A percentile compares a stretch with the other conserved stretches of the same genome.
These are phyloP conservation scores for Hemicrepidius hirtus DNA, from an alignment of 2,888 invertebrate genomes.

Conservation along the genomic window DNA sequence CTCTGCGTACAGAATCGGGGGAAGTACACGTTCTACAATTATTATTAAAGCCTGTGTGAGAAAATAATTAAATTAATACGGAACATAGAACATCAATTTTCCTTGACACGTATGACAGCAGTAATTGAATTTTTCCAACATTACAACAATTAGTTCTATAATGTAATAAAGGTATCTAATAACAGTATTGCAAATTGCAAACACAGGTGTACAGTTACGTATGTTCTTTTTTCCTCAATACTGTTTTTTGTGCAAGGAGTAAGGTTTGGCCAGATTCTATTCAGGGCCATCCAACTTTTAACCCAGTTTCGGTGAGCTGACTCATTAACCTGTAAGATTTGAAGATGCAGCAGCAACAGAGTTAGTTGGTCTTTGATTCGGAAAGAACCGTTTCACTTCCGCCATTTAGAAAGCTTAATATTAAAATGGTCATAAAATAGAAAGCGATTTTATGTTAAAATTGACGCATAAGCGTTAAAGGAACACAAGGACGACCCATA, in stretches of 20 bases:
- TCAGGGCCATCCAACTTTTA: conserved; percentile 20
- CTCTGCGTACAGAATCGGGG: too few species aligned
- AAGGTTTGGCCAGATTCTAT: neutral
- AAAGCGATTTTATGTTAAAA: conserved; percentile 43
- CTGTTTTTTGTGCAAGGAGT: neutral
- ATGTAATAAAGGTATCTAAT: too few species aligned
- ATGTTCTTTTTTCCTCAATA: too few species aligned
- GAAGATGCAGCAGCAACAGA: neutral
- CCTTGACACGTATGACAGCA: too few species aligned
- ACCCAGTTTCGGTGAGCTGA: neutral
- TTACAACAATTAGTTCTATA: too few species aligned
- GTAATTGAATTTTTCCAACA: too few species aligned
- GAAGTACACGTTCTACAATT: too few species aligned
- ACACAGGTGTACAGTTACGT: too few species aligned
- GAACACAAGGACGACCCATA: conserved; percentile 52
- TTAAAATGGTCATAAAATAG: conserved; percentile 37
- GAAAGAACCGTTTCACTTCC: neutral
- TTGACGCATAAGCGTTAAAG: conserved; percentile 44
- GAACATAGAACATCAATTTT: too few species aligned
- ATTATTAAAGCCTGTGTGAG: too few species aligned
- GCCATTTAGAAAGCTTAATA: conserved; percentile 28
- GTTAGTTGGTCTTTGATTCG: neutral
- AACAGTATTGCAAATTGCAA: too few species aligned
- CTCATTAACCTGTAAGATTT: conserved; percentile 18
- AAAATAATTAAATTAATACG: too few species aligned